phyloP scores from a whole-genome alignment of 2,888 invertebrate genomes.

The Norana najaformis region DNA sequence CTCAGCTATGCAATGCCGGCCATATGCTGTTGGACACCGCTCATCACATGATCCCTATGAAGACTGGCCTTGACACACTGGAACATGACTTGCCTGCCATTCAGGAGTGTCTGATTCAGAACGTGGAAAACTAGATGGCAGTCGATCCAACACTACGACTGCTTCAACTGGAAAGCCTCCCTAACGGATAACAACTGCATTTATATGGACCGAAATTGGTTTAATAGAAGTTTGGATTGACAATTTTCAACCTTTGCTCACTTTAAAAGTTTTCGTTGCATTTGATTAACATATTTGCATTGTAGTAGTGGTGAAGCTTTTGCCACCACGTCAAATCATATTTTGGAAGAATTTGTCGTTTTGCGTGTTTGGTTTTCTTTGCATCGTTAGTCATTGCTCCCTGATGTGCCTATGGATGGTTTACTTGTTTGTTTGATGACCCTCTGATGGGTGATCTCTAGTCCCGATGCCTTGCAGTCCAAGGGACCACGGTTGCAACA shows the following conservation, averaged over 20 bases:
- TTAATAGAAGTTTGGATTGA: not conserved
- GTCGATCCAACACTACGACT: not conserved
- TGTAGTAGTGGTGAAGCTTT: conserved; percentile 13
- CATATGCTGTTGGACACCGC: not conserved
- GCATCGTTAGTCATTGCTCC: conserved; percentile 13
- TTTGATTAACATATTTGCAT: conserved; percentile 16
- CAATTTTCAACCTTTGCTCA: conserved; percentile 7
- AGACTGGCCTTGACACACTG: not conserved
- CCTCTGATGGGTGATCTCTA: not conserved
- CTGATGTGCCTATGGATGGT: not conserved
- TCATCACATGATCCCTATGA: not conserved
- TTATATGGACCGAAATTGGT: not conserved
- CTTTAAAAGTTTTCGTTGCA: conserved; percentile 17
- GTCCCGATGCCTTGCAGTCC: not conserved
- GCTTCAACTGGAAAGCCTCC: conserved; percentile 17
- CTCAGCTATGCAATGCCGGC: not conserved
- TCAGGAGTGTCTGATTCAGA: not conserved
- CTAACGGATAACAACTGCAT: not conserved
- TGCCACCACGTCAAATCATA: not conserved
- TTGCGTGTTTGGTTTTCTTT: conserved; percentile 10
- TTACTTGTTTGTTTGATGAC: not conserved
- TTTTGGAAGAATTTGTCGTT: not conserved
- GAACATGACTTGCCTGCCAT: conserved; percentile 1
- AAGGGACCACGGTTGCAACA: not conserved
- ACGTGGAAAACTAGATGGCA: not conserved